These are phyloP conservation scores for Bombus polaris DNA, from an alignment of 1,140 invertebrate species.

Conservation along the genomic window DNA sequence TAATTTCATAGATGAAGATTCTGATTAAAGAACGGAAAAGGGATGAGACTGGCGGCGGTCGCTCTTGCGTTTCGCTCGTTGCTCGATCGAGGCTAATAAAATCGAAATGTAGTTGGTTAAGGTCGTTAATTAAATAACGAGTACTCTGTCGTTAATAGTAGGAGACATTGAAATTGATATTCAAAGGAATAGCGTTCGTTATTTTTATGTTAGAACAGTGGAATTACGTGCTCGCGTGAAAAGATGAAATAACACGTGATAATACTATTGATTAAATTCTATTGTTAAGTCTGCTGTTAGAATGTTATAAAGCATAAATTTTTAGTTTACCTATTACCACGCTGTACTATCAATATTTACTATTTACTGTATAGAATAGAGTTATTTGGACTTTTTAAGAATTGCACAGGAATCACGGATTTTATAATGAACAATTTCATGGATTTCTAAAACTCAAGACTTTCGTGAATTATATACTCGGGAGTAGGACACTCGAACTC, in stretches of 20 bases:
- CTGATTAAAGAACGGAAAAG: not conserved
- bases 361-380: no score
- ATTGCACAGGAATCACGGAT: no score
- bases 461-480: no score
- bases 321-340: no score
- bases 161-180: not conserved
- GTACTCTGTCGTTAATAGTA: not conserved
- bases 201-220: not conserved
- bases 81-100: not conserved
- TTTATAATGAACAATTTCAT: no score
- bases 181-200: not conserved
- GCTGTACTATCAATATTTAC: no score
- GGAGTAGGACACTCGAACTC: no score
- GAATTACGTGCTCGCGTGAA: not conserved
- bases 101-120: conserved; percentile 5
- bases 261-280: not conserved
- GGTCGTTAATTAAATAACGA: conserved; percentile 6
- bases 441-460: no score
- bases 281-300: no score
- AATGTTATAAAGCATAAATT: no score
- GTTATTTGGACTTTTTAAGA: no score
- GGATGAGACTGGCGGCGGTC: not conserved
- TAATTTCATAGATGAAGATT: conserved; percentile 40
- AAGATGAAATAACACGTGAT: not conserved
- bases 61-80: not conserved